A percentile compares a stretch with the other conserved stretches of the same genome.
These are phyloP conservation scores for Cyprinus carpio DNA, from an alignment of 2,113 vertebrate species.

Conservation along the genomic window DNA sequence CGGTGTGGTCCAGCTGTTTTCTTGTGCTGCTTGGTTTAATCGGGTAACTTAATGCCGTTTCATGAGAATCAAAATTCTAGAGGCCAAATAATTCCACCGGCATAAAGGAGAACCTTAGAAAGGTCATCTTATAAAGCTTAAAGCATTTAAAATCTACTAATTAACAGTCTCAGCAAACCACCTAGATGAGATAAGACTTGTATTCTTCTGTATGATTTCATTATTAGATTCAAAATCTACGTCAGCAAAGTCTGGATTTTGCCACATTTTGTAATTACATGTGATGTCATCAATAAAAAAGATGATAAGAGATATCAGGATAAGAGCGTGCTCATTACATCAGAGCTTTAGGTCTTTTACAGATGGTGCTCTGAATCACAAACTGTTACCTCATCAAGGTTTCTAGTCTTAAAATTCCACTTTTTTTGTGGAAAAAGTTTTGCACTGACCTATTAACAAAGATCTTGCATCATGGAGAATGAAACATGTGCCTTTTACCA, in stretches of 20 bases:
- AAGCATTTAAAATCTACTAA: background rate
- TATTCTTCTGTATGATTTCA: background rate
- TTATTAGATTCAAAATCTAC: background rate
- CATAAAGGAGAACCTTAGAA: background rate
- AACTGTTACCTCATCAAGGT: background rate
- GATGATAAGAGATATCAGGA: background rate
- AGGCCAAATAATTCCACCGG: background rate
- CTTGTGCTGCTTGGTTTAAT: too few relatives aligned
- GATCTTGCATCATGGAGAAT: background rate
- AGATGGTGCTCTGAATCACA: background rate
- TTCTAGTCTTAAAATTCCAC: background rate
- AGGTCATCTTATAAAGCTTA: background rate
- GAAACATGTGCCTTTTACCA: background rate
- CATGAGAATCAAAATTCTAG: background rate
- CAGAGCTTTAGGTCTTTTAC: background rate
- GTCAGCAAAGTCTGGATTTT: background rate
- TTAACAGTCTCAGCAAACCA: background rate
- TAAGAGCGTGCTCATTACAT: background rate
- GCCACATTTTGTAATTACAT: background rate
- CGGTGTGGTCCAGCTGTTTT: too few relatives aligned
- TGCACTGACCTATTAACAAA: background rate
- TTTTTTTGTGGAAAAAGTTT: background rate
- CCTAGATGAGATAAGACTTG: background rate
- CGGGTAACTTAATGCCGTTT: too few relatives aligned
- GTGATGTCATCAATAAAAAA: background rate